Evolutionary conservation across 2,797 vertebrate genomes (phyloP), one percentile per base, ranked within the genome.

Genomic region (Chromobotia macracanthus): DNA sequence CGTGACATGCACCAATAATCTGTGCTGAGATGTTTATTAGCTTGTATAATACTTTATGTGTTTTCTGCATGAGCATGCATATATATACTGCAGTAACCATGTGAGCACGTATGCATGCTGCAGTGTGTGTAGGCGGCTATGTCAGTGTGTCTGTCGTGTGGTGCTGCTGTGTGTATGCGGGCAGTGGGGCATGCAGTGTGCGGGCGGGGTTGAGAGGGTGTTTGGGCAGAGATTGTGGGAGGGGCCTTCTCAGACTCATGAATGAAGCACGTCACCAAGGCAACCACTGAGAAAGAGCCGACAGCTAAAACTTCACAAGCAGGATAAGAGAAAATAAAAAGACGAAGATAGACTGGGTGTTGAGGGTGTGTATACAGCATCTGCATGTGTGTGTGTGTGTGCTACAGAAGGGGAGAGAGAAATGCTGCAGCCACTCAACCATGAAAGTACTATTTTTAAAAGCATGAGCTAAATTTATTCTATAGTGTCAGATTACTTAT

Each of bases 191-290:
- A 44, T 51, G 73, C 10, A 12, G 44, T 9, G 58, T 61, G 56
- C 64, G 28, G 70, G 63, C 38, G 73, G 18, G 0, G 50, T 41
- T 41, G 38, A 10, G 41, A 44, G 10, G 25, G 23, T 60, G 25
- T 4, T 15, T 60, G 50, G 21, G 11, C 18, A 60, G n/a, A 46
- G 75, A 31, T 3, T 3, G 31, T n/a, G 67, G 67, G 48, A 72
- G 44, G 78, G 71, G 53, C 73, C 64, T 70, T 38, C 15, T 76
- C 65, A 60, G 77, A 87, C 72, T 85, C 79, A 89, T 89, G 85
- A 90, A 89, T 90, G 86, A 87, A 87, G 87, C 28, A 48, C 21
- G 1, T 89, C 81, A 72, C 82, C 74, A 87, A 23, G 58, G 88
- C 68, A 90, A 89, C 86, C 38, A 35, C 56, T 18, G 55, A 53